Percentiles rank a stretch among this genome's conserved stretches.
phyloP scores from a whole-genome alignment of 2,113 vertebrate species.

The Cettia cetti region DNA sequence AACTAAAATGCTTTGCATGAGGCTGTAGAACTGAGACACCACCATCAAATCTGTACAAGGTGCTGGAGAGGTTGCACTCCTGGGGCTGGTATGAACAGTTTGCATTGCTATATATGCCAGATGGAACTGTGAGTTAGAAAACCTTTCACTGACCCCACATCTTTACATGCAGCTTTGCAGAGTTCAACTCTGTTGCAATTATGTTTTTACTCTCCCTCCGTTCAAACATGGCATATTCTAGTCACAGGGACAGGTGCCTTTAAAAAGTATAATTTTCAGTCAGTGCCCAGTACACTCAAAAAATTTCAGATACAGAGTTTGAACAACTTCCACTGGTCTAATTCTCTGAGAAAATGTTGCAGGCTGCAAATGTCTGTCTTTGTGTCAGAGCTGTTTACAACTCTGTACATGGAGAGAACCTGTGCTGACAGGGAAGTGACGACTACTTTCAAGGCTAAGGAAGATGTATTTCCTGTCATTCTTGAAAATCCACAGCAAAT shows the following conservation, averaged over 20 bases:
- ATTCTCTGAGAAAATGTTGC: not conserved
- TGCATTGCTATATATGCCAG: not conserved
- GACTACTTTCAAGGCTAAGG: not conserved
- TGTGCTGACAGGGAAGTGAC: not conserved
- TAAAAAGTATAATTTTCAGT: not conserved
- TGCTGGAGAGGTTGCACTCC: not conserved
- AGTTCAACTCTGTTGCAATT: not conserved
- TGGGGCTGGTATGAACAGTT: not conserved
- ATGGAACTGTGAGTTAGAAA: not conserved
- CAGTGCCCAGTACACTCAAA: not conserved
- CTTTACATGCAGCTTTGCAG: not conserved
- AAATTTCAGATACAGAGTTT: not conserved
- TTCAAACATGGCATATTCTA: not conserved
- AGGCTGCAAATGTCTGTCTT: not conserved
- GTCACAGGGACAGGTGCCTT: not conserved
- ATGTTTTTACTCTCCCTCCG: not conserved
- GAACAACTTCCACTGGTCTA: not conserved
- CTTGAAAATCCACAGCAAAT: not conserved
- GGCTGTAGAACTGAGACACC: fast-evolving
- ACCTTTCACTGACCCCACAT: not conserved
- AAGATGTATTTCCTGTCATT: not conserved
- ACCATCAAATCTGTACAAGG: not conserved
- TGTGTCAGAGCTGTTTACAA: not conserved
- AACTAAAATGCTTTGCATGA: not conserved
- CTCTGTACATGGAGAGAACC: not conserved